Conservation (phyloP, 2,113 vertebrate genomes). For the Xiphophorus couchianus region DNA sequence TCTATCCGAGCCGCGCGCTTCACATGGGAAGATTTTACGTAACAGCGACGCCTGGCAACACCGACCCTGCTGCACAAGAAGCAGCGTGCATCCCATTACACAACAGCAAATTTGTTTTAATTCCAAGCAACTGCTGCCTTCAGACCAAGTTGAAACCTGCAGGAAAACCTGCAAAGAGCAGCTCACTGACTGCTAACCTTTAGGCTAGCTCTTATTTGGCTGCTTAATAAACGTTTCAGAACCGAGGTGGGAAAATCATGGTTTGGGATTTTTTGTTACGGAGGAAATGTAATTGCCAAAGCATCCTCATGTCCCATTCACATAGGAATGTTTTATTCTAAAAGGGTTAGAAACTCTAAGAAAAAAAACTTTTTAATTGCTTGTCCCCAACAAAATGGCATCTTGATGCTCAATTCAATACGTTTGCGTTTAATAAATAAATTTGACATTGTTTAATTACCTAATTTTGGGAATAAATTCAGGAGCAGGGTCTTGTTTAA, state of each 20-base stretch:
- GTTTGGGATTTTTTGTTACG: background rate
- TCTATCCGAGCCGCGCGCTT: slow-evolving; percentile 45
- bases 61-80: slow-evolving; percentile 4
- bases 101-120: slow-evolving; percentile 26
- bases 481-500: no score
- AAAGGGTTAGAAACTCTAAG: no score
- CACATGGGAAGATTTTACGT: slow-evolving; percentile 54
- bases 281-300: no score
- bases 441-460: no score
- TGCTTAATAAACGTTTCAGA: background rate
- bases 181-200: background rate
- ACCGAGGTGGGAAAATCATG: background rate
- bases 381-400: no score
- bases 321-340: no score
- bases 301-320: no score
- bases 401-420: no score
- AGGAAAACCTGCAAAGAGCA: background rate
- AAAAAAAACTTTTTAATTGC: no score
- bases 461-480: no score
- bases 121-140: slow-evolving; percentile 1
- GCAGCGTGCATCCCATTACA: slow-evolving; percentile 24
- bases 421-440: no score
- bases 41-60: slow-evolving; percentile 28
- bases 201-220: background rate
- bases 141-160: background rate